Conservation (phyloP, 2,888 invertebrate species). For the Dolichomitus sp. region DNA sequence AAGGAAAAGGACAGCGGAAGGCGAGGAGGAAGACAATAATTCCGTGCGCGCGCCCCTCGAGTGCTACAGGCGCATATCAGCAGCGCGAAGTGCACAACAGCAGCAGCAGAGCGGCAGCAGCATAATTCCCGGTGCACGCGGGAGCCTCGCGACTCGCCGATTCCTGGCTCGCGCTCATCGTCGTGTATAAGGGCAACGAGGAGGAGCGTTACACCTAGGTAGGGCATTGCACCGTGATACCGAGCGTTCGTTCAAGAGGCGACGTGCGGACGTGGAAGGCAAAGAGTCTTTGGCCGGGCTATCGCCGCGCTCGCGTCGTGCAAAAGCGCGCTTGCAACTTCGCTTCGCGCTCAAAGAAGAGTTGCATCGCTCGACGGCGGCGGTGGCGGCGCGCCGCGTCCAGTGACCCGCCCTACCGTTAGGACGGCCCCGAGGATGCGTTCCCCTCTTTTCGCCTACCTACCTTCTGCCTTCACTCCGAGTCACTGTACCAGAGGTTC, state of each 20-base stretch:
- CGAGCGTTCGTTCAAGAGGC: conserved; percentile 63
- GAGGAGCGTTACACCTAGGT: conserved; percentile 83
- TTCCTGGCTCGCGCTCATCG: conserved; percentile 63
- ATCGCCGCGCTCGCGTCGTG: conserved; percentile 35
- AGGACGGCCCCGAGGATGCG: conserved; percentile 86
- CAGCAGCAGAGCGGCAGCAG: conserved; percentile 18
- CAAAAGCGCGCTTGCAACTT: conserved; percentile 44
- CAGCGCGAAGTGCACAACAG: conserved; percentile 11
- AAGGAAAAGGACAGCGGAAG: conserved; percentile 51
- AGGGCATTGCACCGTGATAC: conserved; percentile 84
- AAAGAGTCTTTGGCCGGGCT: conserved; percentile 82
- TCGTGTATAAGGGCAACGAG: conserved; percentile 76
- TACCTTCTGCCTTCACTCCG: conserved; percentile 66
- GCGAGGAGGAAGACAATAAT: conserved; percentile 59
- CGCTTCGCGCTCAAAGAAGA: conserved; percentile 74
- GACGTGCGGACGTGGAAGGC: conserved; percentile 51
- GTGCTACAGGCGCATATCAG: neutral
- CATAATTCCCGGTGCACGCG: conserved; percentile 65
- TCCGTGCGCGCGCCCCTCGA: conserved; percentile 26
- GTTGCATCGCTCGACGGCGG: conserved; percentile 73
- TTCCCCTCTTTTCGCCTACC: conserved; percentile 74
- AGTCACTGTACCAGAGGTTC: conserved; percentile 58
- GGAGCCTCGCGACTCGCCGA: conserved; percentile 42
- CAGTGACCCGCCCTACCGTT: conserved; percentile 87
- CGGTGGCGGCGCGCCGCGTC: conserved; percentile 79